Percentiles rank a stretch among this genome's conserved stretches.
Evolutionary conservation across 1,140 invertebrate species (phyloP).

Genomic region (Hetaerina americana): DNA sequence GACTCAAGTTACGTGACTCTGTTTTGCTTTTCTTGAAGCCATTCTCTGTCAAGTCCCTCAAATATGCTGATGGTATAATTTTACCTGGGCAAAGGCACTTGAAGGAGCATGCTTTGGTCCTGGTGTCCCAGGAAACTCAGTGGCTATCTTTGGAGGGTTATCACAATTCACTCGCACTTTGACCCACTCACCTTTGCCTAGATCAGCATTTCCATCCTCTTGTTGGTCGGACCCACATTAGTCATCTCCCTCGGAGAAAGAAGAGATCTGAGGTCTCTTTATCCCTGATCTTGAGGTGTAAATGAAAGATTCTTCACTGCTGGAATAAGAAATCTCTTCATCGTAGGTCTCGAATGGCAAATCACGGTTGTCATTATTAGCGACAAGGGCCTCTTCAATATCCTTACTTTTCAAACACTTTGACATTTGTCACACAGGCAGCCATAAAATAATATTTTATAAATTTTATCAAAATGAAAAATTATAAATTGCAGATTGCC

Average conservation of each 20-base stretch:
- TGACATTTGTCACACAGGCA: too few species aligned
- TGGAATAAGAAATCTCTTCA: background rate
- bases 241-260: background rate
- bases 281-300: background rate
- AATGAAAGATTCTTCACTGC: background rate
- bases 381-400: too few species aligned
- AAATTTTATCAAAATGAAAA: too few species aligned
- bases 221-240: background rate
- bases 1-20: too few species aligned
- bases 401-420: too few species aligned
- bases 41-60: background rate
- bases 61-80: background rate
- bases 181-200: background rate
- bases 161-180: background rate
- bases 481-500: too few species aligned
- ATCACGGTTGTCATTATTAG: background rate
- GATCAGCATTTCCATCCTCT: background rate
- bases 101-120: background rate
- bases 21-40: too few species aligned
- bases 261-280: too few species aligned
- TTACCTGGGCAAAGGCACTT: background rate
- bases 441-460: too few species aligned
- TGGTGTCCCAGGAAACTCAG: background rate
- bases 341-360: background rate
- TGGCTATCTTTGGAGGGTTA: background rate